Evolutionary conservation across 1,140 invertebrate genomes (phyloP), one percentile per base, ranked within the genome.

Genomic region (Aphis craccivora): DNA sequence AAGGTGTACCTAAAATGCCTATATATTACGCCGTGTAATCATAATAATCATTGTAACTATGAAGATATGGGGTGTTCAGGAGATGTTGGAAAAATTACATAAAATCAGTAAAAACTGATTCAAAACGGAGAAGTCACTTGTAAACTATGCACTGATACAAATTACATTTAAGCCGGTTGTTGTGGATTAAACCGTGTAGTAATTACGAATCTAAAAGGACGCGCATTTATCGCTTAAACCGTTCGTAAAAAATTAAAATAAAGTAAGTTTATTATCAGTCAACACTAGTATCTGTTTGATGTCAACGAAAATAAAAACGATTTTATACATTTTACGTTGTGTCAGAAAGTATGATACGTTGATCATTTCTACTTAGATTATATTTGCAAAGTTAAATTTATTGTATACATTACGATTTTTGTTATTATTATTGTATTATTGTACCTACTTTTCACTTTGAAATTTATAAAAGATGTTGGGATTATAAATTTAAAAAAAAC

Each of bases 331-430:
- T 55, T 6, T 4, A 53, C 1, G 43, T 3, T 76, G 18, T 76
- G 4, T 76, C 60, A n/a, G 60, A 76, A 6, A 76, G 20, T 14
- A 51, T 23, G n/a, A 5, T 55, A 89, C 22, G n/a, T 89, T 89
- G 55, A 89, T 88, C 48, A 53, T 55, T 51, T 89, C 35, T 89
- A 90, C 89, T 53, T 8, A 25, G 6, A 23, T 90, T 90, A 55
- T 37, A 90, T 90, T 90, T 90, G 25, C 37, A 25, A 90, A 90
- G 43, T 90, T 60, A 43, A 60, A 60, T 37, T 40, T 25, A 90
- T 37, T 87, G 14, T n/a, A 87, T 18, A 84, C 43, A 87, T 51
- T 22, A 37, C 35, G n/a, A 81, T 81, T 81, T 35, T 37, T 81
- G 35, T 86, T 43, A n/a, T 86, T 84, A 84, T 40, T 84, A 84